These are phyloP conservation scores for Harpalus rufipes DNA, from an alignment of 2,888 invertebrate genomes.

Conservation along the genomic window DNA sequence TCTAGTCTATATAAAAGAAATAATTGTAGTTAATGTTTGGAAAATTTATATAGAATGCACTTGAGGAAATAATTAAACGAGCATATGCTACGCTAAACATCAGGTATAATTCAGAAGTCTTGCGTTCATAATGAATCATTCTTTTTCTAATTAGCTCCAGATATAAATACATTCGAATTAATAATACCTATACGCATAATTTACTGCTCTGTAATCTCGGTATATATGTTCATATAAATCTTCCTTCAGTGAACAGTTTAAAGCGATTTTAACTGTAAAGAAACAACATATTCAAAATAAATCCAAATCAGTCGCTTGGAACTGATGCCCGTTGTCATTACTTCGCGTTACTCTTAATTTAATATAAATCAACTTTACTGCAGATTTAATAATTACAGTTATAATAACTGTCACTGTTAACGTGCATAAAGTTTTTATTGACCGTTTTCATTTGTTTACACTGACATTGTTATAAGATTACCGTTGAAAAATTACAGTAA, in stretches of 20 bases:
- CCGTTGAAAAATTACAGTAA: slow-evolving; percentile 18
- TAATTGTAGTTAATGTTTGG: neutral
- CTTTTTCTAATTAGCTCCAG: slow-evolving; percentile 11
- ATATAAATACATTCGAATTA: slow-evolving; percentile 23
- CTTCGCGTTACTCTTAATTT: slow-evolving; percentile 19
- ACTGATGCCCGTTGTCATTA: slow-evolving; percentile 1
- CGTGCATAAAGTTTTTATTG: slow-evolving; percentile 10
- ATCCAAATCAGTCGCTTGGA: neutral
- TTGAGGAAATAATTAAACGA: slow-evolving; percentile 16
- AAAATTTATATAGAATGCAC: neutral
- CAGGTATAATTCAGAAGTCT: neutral
- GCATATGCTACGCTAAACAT: neutral
- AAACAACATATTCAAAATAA: slow-evolving; percentile 37
- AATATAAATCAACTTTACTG: slow-evolving; percentile 29
- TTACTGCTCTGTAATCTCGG: slow-evolving; percentile 9
- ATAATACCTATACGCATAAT: slow-evolving; percentile 17
- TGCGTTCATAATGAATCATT: neutral
- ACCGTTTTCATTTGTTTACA: slow-evolving; percentile 21
- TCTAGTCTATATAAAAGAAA: neutral
- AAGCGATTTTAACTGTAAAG: slow-evolving; percentile 41
- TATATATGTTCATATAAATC: slow-evolving; percentile 32
- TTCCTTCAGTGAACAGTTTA: slow-evolving; percentile 1
- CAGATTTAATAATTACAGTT: slow-evolving; percentile 38
- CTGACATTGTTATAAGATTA: slow-evolving; percentile 23
- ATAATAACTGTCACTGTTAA: slow-evolving; percentile 52